Conservation (phyloP, 2,113 vertebrate species). For the Elaphurus davidianus region DNA sequence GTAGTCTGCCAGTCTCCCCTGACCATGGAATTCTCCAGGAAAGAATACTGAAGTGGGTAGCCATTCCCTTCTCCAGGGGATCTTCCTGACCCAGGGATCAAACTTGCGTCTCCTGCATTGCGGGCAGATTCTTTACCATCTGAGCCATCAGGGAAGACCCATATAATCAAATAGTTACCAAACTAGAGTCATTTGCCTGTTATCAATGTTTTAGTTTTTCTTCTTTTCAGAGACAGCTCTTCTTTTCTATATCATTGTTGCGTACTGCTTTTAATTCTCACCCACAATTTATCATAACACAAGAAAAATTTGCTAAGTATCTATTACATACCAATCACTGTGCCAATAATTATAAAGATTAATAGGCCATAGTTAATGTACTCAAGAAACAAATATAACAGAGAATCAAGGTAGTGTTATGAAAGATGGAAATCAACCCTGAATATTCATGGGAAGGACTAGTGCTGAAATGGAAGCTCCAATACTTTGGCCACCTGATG, state of each 20-base stretch:
- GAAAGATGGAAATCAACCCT: neutral
- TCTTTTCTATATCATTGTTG: neutral
- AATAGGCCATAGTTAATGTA: neutral
- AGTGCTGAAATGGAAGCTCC: neutral
- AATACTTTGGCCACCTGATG: neutral
- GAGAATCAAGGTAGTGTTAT: neutral
- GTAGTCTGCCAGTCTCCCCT: accelerated
- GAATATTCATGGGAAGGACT: neutral
- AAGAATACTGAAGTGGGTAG: neutral
- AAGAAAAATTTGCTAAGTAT: neutral
- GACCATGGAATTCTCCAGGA: neutral
- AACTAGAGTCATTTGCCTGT: neutral
- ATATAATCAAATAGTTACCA: neutral
- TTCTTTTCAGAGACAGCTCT: neutral
- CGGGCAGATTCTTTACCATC: neutral
- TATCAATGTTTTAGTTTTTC: neutral
- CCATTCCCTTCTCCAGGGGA: neutral
- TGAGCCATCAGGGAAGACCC: neutral
- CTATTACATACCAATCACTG: neutral
- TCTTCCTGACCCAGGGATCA: neutral
- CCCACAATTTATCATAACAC: neutral
- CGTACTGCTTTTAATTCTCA: neutral
- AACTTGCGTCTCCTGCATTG: neutral
- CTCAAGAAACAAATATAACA: neutral
- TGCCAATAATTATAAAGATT: neutral